Evolutionary conservation across 2,113 vertebrate species (phyloP).

Genomic region (Dipodomys stephensi): DNA sequence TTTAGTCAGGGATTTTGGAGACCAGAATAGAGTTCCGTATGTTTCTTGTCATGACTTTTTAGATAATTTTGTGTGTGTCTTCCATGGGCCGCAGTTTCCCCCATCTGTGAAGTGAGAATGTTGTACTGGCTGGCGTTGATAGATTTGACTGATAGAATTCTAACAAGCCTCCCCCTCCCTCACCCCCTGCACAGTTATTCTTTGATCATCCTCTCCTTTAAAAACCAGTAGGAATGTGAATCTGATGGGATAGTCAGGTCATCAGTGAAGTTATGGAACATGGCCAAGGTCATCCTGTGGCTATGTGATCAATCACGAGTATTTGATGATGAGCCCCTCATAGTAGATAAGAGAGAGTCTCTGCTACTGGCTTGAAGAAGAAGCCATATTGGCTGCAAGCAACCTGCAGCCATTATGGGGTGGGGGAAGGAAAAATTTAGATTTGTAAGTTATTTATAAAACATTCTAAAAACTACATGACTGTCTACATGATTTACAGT

Average conservation of each 20-base stretch:
- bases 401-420: background rate
- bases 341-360: background rate
- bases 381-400: background rate
- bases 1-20: background rate
- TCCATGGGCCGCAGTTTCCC: background rate
- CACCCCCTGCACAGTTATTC: too few relatives aligned
- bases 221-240: background rate
- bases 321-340: background rate
- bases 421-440: too few relatives aligned
- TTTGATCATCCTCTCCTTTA: too few relatives aligned
- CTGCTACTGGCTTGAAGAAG: background rate
- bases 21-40: background rate
- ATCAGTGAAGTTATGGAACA: background rate
- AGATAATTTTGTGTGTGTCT: accelerated
- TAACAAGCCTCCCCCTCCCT: background rate
- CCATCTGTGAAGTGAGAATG: background rate
- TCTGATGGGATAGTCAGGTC: background rate
- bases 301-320: background rate
- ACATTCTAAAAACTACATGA: background rate
- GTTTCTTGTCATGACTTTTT: background rate
- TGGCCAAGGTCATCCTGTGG: background rate
- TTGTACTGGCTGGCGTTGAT: background rate
- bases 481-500: background rate
- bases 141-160: background rate
- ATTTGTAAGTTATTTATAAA: slow-evolving; percentile 17